Percentiles rank a stretch among this genome's conserved stretches.
Conservation (phyloP, 1,140 invertebrate species). For the Megalopta genalis region DNA sequence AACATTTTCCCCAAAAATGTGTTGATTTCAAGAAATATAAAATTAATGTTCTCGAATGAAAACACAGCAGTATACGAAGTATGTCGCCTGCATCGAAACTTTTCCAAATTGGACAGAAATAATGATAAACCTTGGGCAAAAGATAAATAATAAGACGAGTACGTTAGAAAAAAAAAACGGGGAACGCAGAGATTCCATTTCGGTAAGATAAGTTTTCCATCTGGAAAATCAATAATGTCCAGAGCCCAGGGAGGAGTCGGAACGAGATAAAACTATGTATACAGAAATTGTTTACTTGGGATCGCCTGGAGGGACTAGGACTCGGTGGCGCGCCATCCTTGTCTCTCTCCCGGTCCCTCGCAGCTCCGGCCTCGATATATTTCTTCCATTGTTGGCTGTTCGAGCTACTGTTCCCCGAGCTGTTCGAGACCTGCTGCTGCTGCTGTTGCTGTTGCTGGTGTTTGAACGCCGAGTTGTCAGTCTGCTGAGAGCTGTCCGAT, state of each 20-base stretch:
- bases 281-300: slow-evolving; percentile 66
- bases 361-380: slow-evolving; percentile 80
- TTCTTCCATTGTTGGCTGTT: slow-evolving; percentile 82
- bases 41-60: no score
- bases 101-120: no score
- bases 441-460: slow-evolving; percentile 66
- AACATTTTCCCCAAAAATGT: no score
- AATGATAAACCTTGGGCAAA: no score
- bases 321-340: slow-evolving; percentile 75
- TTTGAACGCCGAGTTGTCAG: slow-evolving; percentile 82
- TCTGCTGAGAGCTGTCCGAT: slow-evolving; percentile 82
- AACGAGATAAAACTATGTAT: background rate
- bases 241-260: background rate
- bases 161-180: no score
- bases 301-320: slow-evolving; percentile 77
- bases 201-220: background rate
- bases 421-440: slow-evolving; percentile 52
- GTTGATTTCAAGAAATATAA: no score
- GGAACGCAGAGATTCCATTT: background rate
- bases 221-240: slow-evolving; percentile 17
- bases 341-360: slow-evolving; percentile 74
- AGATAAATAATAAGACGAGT: no score
- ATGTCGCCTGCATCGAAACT: no score
- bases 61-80: no score
- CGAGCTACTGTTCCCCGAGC: slow-evolving; percentile 75